phyloP scores from a whole-genome alignment of 2,113 vertebrate species.

The Gobio gobio region DNA sequence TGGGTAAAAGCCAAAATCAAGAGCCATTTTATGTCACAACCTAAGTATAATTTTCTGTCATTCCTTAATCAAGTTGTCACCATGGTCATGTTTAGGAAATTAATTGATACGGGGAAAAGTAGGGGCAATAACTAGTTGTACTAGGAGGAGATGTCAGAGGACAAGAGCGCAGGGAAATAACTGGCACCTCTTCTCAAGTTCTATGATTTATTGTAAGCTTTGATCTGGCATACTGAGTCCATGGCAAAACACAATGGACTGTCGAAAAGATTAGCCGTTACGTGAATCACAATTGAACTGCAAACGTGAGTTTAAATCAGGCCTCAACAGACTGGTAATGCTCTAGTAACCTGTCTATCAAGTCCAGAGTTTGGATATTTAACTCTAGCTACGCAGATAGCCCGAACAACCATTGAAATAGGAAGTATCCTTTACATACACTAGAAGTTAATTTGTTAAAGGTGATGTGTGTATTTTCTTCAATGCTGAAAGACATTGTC shows the following conservation, averaged over 20 bases:
- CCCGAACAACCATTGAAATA: constrained; percentile 68
- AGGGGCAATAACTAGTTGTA: constrained; percentile 37
- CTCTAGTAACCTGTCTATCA: constrained; percentile 77
- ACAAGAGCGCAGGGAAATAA: constrained; percentile 22
- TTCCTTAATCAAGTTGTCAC: constrained; percentile 26
- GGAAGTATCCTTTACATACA: neutral
- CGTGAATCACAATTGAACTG: constrained; percentile 45
- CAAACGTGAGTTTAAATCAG: constrained; percentile 58
- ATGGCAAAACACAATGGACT: constrained; percentile 77
- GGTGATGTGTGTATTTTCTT: neutral
- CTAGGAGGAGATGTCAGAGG: constrained; percentile 9
- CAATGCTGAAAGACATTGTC: neutral
- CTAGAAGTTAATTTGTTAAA: neutral
- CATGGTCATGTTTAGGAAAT: constrained; percentile 51
- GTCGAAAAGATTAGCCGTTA: constrained; percentile 74
- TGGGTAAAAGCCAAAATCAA: constrained; percentile 12
- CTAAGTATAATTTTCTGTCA: neutral
- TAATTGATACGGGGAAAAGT: constrained; percentile 14
- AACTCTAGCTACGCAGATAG: constrained; percentile 80
- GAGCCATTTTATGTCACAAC: neutral
- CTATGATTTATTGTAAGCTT: constrained; percentile 65
- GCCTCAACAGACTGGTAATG: constrained; percentile 47
- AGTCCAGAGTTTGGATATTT: constrained; percentile 80
- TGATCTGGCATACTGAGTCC: constrained; percentile 65
- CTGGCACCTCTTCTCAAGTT: constrained; percentile 58